These are phyloP conservation scores for Calliopum simillimum DNA, from an alignment of 2,888 invertebrate genomes.

Conservation along the genomic window DNA sequence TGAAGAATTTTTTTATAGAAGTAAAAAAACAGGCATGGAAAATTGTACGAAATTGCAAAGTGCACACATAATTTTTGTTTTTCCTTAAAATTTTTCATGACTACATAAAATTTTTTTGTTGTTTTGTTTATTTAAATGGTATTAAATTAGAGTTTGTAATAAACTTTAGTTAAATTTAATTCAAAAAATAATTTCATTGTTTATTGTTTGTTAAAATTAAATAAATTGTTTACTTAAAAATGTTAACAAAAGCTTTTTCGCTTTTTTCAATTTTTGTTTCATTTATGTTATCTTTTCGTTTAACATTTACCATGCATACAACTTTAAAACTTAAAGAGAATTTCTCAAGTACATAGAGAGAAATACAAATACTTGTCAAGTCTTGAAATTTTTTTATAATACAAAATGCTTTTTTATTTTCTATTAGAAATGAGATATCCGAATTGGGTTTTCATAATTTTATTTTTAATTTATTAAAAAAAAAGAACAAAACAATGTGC, in stretches of 20 bases:
- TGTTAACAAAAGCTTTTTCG: too few relatives aligned
- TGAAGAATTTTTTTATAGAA: slow-evolving; percentile 14
- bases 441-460: slow-evolving; percentile 7
- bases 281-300: too few relatives aligned
- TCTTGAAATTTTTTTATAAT: neutral
- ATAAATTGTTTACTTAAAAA: too few relatives aligned
- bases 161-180: too few relatives aligned
- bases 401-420: neutral
- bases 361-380: slow-evolving; percentile 5
- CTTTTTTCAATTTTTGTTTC: too few relatives aligned
- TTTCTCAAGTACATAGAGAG: neutral
- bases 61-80: slow-evolving; percentile 4
- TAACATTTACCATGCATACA: too few relatives aligned
- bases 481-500: slow-evolving; percentile 11
- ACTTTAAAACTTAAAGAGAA: slow-evolving; percentile 3
- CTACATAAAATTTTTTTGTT: too few relatives aligned
- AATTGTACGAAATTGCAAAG: slow-evolving; percentile 5
- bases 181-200: too few relatives aligned
- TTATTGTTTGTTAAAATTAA: too few relatives aligned
- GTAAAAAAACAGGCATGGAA: neutral
- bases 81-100: neutral
- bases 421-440: neutral
- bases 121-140: neutral
- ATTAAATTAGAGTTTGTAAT: neutral
- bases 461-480: slow-evolving; percentile 28